Evolutionary conservation across 2,113 vertebrate species (phyloP).

Genomic region (Isichthys henryi): DNA sequence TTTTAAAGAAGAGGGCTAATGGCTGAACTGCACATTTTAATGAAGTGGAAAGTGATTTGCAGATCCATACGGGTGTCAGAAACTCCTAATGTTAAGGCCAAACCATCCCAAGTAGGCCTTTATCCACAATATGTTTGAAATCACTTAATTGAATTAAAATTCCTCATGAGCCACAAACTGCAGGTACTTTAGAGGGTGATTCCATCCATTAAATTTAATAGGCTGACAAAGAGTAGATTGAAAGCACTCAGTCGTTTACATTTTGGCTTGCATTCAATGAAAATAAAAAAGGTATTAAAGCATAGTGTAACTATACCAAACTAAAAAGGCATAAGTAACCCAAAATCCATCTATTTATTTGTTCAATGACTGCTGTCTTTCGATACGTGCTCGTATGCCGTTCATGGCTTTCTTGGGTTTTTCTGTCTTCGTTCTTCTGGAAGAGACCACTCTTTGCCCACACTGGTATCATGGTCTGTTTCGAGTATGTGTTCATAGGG

Average conservation of each 20-base stretch:
- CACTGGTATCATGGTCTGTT: not conserved
- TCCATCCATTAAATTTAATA: constrained; percentile 17
- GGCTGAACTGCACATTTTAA: not conserved
- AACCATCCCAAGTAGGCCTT: not conserved
- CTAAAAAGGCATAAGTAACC: not conserved
- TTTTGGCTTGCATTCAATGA: constrained; percentile 9
- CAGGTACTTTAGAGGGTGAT: constrained; percentile 13
- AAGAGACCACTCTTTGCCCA: not conserved
- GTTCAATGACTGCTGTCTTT: not conserved
- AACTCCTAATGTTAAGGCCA: not conserved
- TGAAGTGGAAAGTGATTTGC: not conserved
- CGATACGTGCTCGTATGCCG: not conserved
- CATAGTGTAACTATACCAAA: not conserved
- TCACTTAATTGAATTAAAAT: constrained; percentile 20
- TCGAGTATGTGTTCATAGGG: not conserved
- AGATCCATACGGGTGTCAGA: not conserved
- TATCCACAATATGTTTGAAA: constrained; percentile 18
- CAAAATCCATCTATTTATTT: not conserved
- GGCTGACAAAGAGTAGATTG: constrained; percentile 14
- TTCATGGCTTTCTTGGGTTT: not conserved
- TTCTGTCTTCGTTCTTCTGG: not conserved
- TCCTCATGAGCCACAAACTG: constrained; percentile 8
- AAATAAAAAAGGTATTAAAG: constrained; percentile 7
- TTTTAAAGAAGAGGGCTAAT: not conserved
- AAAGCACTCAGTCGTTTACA: constrained; percentile 14